Evolutionary conservation across 2,888 invertebrate species (phyloP).

Genomic region (Saturnia japonica): DNA sequence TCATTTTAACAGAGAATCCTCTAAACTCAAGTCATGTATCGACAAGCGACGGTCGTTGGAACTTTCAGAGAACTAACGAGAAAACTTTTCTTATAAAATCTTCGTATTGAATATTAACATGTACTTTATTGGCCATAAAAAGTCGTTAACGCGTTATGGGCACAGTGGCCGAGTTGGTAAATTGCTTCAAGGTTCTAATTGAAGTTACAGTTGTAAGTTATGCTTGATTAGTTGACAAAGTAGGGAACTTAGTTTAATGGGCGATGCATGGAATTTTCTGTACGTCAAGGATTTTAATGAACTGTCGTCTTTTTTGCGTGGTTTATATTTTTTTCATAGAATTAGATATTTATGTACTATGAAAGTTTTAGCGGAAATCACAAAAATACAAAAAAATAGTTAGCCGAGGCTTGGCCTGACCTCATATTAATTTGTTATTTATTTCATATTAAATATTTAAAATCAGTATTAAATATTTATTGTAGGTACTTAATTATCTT

Average conservation of each 20-base stretch:
- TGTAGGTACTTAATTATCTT: too few relatives aligned
- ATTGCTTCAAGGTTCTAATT: constrained; percentile 43
- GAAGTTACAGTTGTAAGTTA: constrained; percentile 34
- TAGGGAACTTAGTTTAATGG: constrained; percentile 1
- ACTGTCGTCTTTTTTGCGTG: neutral
- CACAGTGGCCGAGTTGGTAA: constrained; percentile 55
- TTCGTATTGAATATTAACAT: constrained; percentile 74
- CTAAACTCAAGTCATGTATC: constrained; percentile 40
- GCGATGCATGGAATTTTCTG: neutral
- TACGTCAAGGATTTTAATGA: neutral
- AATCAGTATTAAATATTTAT: too few relatives aligned
- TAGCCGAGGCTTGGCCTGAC: too few relatives aligned
- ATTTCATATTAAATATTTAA: too few relatives aligned
- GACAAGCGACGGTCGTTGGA: constrained; percentile 39
- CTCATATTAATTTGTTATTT: too few relatives aligned
- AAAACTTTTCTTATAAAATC: constrained; percentile 71
- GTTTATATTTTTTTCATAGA: neutral
- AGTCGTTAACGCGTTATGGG: constrained; percentile 48
- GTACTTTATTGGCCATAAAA: constrained; percentile 66
- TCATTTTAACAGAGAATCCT: constrained; percentile 24
- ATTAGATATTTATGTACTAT: neutral
- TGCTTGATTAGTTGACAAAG: constrained; percentile 13
- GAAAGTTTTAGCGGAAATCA: too few relatives aligned
- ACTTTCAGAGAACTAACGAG: constrained; percentile 59
- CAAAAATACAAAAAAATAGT: too few relatives aligned